Evolutionary conservation across 2,888 invertebrate species (phyloP).

Genomic region (Eilema griseolum): DNA sequence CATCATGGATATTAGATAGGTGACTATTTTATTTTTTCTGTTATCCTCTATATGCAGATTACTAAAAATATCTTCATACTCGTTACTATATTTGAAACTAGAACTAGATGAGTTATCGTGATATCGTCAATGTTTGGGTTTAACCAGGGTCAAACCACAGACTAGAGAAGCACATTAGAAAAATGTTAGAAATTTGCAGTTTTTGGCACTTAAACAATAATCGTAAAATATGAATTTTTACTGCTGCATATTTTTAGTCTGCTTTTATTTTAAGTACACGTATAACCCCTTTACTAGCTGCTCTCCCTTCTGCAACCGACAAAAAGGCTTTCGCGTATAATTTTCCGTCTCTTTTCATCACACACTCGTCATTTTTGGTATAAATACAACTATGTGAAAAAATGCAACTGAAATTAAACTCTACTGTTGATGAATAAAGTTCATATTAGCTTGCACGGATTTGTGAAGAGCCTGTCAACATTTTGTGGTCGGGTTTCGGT

Average conservation of each 20-base stretch:
- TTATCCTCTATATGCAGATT: background rate
- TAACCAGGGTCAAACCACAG: no score
- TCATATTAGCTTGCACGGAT: slow-evolving; percentile 45
- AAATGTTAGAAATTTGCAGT: no score
- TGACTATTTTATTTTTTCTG: background rate
- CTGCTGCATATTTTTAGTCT: background rate
- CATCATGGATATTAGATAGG: background rate
- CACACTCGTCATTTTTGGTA: slow-evolving; percentile 59
- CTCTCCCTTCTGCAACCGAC: slow-evolving; percentile 60
- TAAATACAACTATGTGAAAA: slow-evolving; percentile 44
- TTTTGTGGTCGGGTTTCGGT: slow-evolving; percentile 81
- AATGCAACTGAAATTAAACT: slow-evolving; percentile 37
- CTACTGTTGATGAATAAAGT: slow-evolving; percentile 39
- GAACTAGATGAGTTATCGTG: background rate
- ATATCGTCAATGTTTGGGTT: no score
- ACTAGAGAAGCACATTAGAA: no score
- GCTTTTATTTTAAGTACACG: slow-evolving; percentile 24
- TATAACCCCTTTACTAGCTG: slow-evolving; percentile 54
- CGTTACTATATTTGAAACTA: background rate
- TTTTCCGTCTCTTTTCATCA: slow-evolving; percentile 69
- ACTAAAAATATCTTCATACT: background rate
- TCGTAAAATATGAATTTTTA: no score
- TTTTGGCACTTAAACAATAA: no score
- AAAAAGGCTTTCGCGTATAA: slow-evolving; percentile 55
- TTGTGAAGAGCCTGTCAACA: slow-evolving; percentile 73